Percentiles rank a stretch among this genome's conserved stretches.
Evolutionary conservation across 2,797 vertebrate genomes (phyloP).

Genomic region (Lagorchestes hirsutus): DNA sequence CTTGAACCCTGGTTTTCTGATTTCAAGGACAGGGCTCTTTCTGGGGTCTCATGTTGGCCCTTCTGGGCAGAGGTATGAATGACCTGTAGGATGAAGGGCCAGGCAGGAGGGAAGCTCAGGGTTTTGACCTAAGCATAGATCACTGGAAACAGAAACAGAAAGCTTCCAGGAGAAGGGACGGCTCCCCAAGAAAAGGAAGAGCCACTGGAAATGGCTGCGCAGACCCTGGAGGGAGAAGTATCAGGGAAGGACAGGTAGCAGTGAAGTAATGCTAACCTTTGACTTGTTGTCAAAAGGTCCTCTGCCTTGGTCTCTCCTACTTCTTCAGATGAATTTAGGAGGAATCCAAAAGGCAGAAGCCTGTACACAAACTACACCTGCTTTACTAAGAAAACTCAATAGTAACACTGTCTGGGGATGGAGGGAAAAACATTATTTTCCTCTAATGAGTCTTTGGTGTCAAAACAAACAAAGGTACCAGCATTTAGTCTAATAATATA

Average conservation of each 20-base stretch:
- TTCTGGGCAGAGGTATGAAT: not conserved
- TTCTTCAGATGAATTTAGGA: not conserved
- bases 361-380: not conserved
- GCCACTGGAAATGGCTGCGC: not conserved
- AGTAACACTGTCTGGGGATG: not conserved
- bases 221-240: not conserved
- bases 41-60: not conserved
- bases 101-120: not conserved
- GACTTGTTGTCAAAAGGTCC: not conserved
- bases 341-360: not conserved
- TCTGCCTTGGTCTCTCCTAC: not conserved
- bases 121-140: not conserved
- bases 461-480: not conserved
- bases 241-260: not conserved
- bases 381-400: not conserved
- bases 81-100: not conserved
- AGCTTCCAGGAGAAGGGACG: not conserved
- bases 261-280: not conserved
- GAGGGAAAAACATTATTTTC: not conserved
- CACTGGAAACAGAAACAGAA: not conserved
- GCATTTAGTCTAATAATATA: not conserved
- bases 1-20: not conserved
- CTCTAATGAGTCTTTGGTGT: not conserved
- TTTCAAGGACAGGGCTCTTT: not conserved
- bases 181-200: not conserved